A percentile compares a stretch with the other conserved stretches of the same genome.
phyloP scores from a whole-genome alignment of 2,797 vertebrate genomes.

The Xenopus petersii region DNA sequence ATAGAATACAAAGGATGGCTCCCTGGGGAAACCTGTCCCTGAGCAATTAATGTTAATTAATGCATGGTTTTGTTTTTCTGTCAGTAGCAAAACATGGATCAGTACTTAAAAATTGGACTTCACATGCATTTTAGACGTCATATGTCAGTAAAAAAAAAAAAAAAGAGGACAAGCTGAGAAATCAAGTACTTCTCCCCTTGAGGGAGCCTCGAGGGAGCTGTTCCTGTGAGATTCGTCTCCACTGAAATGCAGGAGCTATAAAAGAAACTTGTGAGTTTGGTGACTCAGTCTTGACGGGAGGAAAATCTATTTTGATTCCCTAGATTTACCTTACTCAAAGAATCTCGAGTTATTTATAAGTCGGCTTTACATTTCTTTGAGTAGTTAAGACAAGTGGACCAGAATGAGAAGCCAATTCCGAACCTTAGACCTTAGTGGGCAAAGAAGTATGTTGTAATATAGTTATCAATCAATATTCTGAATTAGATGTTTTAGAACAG shows the following conservation, averaged over 20 bases:
- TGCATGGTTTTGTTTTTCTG: no score
- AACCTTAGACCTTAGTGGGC: not conserved
- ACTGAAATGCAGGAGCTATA: slow-evolving; percentile 4
- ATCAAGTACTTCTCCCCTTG: slow-evolving; percentile 5
- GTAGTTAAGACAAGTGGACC: no score
- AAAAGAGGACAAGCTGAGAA: not conserved
- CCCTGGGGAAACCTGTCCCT: no score
- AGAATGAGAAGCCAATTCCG: no score
- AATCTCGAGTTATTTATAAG: slow-evolving; percentile 19
- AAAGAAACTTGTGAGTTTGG: not conserved
- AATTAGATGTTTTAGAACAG: no score
- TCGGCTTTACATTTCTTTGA: no score
- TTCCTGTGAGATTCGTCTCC: slow-evolving; percentile 4
- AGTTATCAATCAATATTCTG: no score
- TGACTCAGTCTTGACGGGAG: slow-evolving; percentile 13
- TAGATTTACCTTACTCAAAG: slow-evolving; percentile 13
- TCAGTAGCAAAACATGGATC: no score
- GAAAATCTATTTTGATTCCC: slow-evolving; percentile 24
- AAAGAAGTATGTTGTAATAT: no score
- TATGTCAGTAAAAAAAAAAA: slow-evolving; percentile 5
- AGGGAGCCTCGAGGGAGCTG: slow-evolving; percentile 6
- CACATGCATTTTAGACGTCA: slow-evolving; percentile 4
- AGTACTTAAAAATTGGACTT: not conserved
- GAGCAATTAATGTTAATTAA: no score
- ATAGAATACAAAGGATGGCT: no score